Base-by-base conservation (phyloP, 2,888 invertebrate species). In the Oscheius sp. region DNA sequence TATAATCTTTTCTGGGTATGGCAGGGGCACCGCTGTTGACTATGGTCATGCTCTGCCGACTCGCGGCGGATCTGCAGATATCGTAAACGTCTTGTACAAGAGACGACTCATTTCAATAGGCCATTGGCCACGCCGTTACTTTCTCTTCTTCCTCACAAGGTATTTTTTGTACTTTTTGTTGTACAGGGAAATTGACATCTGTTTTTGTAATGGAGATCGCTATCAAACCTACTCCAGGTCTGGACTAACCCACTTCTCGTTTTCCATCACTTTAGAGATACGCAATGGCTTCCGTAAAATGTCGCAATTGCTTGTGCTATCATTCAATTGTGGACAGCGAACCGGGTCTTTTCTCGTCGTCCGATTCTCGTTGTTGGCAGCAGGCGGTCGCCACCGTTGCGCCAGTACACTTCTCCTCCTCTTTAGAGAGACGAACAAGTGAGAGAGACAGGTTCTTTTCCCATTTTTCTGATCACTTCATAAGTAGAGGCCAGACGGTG, bases 241-340 rank as follows among this genome's bases (percentile, higher is more conserved):
- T 29, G 2, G 27, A 25, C 25, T 29, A 23, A 25, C 25, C 58
- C 21, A 27, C 25, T 58, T 58, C 58, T 58, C 13, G 35, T 35
- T 35, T 9, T 35, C 35, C 35, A n/a, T n/a, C n/a, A n/a, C n/a
- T 35, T 35, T 35, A 35, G 35, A 35, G 35, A 3, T 35, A 35
- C 35, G 35, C 35, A 35, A 35, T 9, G 35, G 43, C 45, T 61
- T 61, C 61, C 61, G 61, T 43, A n/a, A 43, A 41, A 61, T 61
- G 61, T 61, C 45, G 45, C 61, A 61, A 61, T 41, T 43, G 61
- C 61, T 66, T 66, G 27, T 52, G 66, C 52, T 52, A 66, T 66
- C 66, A 66, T 49, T 66, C 66, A 66, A 66, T 66, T 66, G 66
- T 66, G 66, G 66, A 13, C 52, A 29, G 66, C 29, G 66, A 66